Conservation (phyloP, 2,113 vertebrate genomes). For the Clarias gariepinus region DNA sequence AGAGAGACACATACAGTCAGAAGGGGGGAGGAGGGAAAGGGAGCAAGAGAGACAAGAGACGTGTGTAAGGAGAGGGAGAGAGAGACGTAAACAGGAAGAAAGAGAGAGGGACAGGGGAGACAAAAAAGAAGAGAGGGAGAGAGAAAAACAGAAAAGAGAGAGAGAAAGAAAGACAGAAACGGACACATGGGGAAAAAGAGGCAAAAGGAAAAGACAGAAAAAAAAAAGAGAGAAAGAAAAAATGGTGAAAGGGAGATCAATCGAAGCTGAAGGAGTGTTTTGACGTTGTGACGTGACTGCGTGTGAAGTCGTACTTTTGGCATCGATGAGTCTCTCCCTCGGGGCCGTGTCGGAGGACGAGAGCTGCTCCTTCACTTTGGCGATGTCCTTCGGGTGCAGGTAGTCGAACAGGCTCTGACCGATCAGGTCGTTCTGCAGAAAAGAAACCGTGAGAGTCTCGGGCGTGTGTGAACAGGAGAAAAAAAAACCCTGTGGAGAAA, state of each 20-base stretch:
- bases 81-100: no score
- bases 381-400: constrained; percentile 99
- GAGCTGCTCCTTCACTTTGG: constrained; percentile 99
- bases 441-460: neutral
- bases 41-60: no score
- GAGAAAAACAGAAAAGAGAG: neutral
- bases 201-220: neutral
- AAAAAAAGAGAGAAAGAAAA: neutral
- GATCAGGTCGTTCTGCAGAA: constrained; percentile 89
- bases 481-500: neutral
- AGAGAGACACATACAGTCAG: no score
- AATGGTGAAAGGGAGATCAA: neutral
- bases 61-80: no score
- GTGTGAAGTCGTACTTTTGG: constrained; percentile 81
- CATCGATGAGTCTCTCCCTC: constrained; percentile 94
- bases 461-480: no score
- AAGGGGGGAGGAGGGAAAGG: no score
- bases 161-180: neutral
- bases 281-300: neutral
- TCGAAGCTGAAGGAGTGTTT: neutral
- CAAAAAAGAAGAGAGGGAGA: no score
- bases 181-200: no score
- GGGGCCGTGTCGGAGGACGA: constrained; percentile 95
- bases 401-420: constrained; percentile 99
- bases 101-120: no score